Evolutionary conservation across 2,797 vertebrate genomes (phyloP).

Genomic region (Hippopotamyrus pictus): DNA sequence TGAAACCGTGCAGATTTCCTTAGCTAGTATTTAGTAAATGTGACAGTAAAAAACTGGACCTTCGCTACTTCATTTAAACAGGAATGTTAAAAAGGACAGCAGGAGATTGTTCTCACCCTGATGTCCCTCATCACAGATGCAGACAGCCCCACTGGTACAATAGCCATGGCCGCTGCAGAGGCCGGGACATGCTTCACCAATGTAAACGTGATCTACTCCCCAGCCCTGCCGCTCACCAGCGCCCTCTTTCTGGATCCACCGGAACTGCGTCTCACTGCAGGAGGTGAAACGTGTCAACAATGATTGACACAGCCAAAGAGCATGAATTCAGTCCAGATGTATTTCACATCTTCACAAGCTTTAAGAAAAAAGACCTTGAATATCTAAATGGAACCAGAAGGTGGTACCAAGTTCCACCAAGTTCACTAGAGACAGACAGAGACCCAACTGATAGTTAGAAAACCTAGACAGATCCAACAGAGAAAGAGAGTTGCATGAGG

Average conservation of each 20-base stretch:
- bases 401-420: background rate
- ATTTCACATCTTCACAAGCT: background rate
- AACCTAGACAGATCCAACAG: background rate
- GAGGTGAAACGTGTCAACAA: constrained; percentile 21
- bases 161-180: constrained; percentile 91
- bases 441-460: constrained; percentile 2
- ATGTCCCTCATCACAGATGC: constrained; percentile 91
- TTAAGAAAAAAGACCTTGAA: background rate
- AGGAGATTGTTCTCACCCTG: constrained; percentile 63
- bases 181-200: constrained; percentile 87
- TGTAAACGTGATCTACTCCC: constrained; percentile 94
- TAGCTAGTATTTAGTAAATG: background rate
- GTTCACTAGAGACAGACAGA: background rate
- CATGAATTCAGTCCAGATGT: background rate
- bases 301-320: background rate
- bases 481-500: background rate
- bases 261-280: constrained; percentile 90
- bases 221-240: constrained; percentile 85
- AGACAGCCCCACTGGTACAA: constrained; percentile 83
- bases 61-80: background rate
- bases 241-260: constrained; percentile 94
- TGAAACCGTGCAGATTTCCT: background rate
- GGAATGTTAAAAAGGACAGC: background rate
- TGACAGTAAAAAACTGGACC: background rate
- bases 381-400: background rate